Conservation (phyloP, 1,140 invertebrate species). For the Trypoxylus dichotomus region DNA sequence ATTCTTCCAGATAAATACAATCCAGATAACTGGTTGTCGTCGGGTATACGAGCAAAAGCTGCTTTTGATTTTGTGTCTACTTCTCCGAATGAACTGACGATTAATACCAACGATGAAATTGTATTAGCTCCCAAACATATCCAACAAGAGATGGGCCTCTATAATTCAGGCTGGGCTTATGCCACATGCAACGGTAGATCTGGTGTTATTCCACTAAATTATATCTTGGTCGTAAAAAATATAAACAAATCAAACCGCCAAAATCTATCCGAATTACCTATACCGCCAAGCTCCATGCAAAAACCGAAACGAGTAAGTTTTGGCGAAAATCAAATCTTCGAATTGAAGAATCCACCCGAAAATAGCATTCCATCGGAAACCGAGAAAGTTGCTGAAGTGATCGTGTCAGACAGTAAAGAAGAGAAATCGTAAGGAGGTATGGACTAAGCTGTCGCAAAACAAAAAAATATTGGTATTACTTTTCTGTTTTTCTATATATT, state of each 20-base stretch:
- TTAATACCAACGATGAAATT: conserved; percentile 76
- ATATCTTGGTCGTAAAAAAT: conserved; percentile 60
- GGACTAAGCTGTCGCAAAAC: not conserved
- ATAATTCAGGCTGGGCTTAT: conserved; percentile 73
- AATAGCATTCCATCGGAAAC: not conserved
- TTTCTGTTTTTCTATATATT: not conserved
- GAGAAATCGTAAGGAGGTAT: not conserved
- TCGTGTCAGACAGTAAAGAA: not conserved
- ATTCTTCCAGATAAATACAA: conserved; percentile 60
- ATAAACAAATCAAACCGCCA: conserved; percentile 29
- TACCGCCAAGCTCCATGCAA: conserved; percentile 33
- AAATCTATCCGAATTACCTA: conserved; percentile 18
- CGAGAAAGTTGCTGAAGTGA: not conserved
- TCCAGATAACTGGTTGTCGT: conserved; percentile 68
- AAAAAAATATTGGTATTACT: not conserved
- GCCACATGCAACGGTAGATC: conserved; percentile 69
- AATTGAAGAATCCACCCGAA: conserved; percentile 29
- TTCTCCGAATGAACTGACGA: conserved; percentile 74
- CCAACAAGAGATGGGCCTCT: conserved; percentile 68
- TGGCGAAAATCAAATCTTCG: conserved; percentile 51
- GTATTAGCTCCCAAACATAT: conserved; percentile 80
- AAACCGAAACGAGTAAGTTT: conserved; percentile 50
- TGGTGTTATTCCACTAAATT: conserved; percentile 80
- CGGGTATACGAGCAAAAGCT: conserved; percentile 71
- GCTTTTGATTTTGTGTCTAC: conserved; percentile 76